phyloP scores from a whole-genome alignment of 2,888 invertebrate genomes.

The Pristionchus fissidentatus region DNA sequence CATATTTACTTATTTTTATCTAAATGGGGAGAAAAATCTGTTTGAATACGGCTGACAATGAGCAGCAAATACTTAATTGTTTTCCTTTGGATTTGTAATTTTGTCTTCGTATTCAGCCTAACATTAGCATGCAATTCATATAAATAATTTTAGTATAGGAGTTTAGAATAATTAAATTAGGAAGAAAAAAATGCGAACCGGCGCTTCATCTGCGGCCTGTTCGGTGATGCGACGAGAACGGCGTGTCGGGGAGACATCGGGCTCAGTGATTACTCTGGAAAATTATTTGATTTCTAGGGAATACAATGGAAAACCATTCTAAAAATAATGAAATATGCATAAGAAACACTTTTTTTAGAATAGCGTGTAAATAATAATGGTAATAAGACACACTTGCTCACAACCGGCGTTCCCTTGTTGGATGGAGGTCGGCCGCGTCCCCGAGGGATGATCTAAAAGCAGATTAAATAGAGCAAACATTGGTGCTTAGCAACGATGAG shows the following conservation, averaged over 20 bases:
- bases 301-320: not conserved
- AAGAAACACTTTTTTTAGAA: no score
- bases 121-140: no score
- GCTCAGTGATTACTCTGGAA: not conserved
- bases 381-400: not conserved
- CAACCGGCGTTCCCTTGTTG: not conserved
- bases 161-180: no score
- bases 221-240: slow-evolving; percentile 19
- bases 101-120: no score
- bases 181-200: not conserved
- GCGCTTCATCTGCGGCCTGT: not conserved
- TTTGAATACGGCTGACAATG: no score
- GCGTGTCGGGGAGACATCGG: not conserved
- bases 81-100: no score
- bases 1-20: not conserved
- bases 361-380: not conserved
- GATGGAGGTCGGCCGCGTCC: slow-evolving; percentile 11
- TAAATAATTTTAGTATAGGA: no score
- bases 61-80: no score
- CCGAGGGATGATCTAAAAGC: not conserved
- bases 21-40: no score
- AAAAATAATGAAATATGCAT: not conserved
- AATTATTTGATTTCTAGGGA: not conserved
- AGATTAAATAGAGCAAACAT: not conserved
- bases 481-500: not conserved